These are phyloP conservation scores for Lasioglossum leucozonium DNA, from an alignment of 2,888 invertebrate genomes.

Conservation along the genomic window DNA sequence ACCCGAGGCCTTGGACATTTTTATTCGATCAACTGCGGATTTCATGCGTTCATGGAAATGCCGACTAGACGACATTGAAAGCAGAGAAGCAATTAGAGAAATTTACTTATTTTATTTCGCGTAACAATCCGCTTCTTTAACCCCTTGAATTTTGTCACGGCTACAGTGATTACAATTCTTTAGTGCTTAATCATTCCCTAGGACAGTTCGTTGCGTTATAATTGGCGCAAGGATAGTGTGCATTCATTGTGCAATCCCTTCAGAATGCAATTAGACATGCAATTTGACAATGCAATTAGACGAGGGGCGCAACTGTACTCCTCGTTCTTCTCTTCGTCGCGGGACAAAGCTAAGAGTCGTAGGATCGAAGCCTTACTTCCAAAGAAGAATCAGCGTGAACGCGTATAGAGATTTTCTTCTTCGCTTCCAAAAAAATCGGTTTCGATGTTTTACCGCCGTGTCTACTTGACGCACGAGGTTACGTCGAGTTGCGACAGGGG, in stretches of 20 bases:
- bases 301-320: background rate
- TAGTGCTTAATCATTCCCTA: background rate
- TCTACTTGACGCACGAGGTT: background rate
- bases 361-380: background rate
- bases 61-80: too few species aligned
- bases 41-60: too few species aligned
- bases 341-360: background rate
- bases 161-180: background rate
- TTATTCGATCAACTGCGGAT: background rate
- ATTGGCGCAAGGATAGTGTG: background rate
- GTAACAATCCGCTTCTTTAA: background rate
- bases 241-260: background rate
- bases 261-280: background rate
- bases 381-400: too few species aligned
- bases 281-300: background rate
- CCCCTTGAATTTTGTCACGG: background rate
- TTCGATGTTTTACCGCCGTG: background rate
- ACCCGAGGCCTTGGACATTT: background rate
- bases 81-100: too few species aligned
- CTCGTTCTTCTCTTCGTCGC: background rate
- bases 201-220: background rate
- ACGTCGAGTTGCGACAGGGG: background rate
- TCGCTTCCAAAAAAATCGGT: background rate
- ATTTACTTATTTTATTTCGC: background rate
- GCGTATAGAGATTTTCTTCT: background rate